Conservation (phyloP, 2,113 vertebrate species). For the Oncorhynchus clarkii region DNA sequence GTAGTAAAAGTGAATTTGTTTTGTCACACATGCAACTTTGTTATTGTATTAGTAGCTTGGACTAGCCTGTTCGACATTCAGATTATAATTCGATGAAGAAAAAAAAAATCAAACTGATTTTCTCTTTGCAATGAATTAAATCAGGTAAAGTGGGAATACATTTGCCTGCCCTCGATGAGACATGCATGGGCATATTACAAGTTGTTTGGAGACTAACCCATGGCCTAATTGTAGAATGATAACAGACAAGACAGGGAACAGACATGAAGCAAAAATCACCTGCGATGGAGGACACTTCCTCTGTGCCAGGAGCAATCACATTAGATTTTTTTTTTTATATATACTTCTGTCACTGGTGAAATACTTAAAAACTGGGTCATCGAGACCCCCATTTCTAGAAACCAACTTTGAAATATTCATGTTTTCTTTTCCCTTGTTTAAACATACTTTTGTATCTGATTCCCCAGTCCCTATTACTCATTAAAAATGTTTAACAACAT, state of each 20-base stretch:
- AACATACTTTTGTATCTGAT: slow-evolving; percentile 76
- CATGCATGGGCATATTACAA: slow-evolving; percentile 38
- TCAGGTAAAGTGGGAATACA: slow-evolving; percentile 68
- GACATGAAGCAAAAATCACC: slow-evolving; percentile 69
- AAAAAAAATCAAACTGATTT: slow-evolving; percentile 26
- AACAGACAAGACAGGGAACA: slow-evolving; percentile 37
- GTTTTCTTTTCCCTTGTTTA: slow-evolving; percentile 75
- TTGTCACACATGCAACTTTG: slow-evolving; percentile 37
- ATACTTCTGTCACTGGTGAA: slow-evolving; percentile 55
- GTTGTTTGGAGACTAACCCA: slow-evolving; percentile 63
- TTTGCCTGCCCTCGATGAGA: slow-evolving; percentile 44
- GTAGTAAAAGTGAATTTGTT: slow-evolving; percentile 20
- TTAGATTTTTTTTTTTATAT: slow-evolving; percentile 78
- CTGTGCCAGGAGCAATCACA: slow-evolving; percentile 49
- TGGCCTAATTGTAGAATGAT: slow-evolving; percentile 72
- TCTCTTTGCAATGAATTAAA: slow-evolving; percentile 67
- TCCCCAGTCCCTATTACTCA: slow-evolving; percentile 79
- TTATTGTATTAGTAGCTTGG: slow-evolving; percentile 28
- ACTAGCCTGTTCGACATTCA: slow-evolving; percentile 23
- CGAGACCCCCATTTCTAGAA: slow-evolving; percentile 59
- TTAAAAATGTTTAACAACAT: slow-evolving; percentile 88
- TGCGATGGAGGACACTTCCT: slow-evolving; percentile 76
- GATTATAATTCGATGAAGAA: slow-evolving; percentile 19
- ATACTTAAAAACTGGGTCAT: slow-evolving; percentile 75
- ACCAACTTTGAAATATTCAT: slow-evolving; percentile 71